These are phyloP conservation scores for Liolophura sinensis DNA, from an alignment of 1,140 invertebrate genomes.

Conservation along the genomic window DNA sequence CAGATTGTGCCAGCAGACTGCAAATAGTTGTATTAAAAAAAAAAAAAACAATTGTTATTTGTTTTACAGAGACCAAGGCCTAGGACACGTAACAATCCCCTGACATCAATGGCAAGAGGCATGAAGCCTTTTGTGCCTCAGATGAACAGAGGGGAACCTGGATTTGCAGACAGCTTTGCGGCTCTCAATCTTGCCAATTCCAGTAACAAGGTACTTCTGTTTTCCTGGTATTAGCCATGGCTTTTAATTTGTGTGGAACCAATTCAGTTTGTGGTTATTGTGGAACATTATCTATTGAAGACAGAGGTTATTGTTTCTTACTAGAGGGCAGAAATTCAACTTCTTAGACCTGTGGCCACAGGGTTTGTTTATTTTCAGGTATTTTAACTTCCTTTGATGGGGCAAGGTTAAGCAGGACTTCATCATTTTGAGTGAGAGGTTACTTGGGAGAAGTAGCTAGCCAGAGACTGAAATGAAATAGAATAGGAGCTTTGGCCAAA, in stretches of 20 bases:
- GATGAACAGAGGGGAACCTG: slow-evolving; percentile 14
- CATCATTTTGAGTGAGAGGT: no score
- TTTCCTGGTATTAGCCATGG: neutral
- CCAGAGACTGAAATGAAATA: no score
- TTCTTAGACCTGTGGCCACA: neutral
- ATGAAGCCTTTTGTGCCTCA: slow-evolving; percentile 29
- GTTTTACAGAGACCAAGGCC: slow-evolving; percentile 20
- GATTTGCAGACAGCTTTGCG: slow-evolving; percentile 42
- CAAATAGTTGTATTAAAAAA: slow-evolving; percentile 8
- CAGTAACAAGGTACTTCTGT: slow-evolving; percentile 26
- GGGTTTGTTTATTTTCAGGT: neutral
- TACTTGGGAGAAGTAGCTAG: no score
- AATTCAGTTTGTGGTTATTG: slow-evolving; percentile 17
- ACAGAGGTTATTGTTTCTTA: neutral
- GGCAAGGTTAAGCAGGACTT: no score
- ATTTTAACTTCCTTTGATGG: no score
- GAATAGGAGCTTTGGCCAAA: no score
- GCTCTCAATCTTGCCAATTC: slow-evolving; percentile 44
- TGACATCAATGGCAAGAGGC: slow-evolving; percentile 23
- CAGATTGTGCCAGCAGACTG: slow-evolving; percentile 7
- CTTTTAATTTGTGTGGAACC: slow-evolving; percentile 18
- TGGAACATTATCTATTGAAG: neutral
- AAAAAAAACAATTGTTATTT: slow-evolving; percentile 7
- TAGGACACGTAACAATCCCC: slow-evolving; percentile 19
- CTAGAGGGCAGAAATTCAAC: neutral